A percentile compares a stretch with the other conserved stretches of the same genome.
phyloP scores from a whole-genome alignment of 2,888 invertebrate genomes.

The Hypolimnas misippus region DNA sequence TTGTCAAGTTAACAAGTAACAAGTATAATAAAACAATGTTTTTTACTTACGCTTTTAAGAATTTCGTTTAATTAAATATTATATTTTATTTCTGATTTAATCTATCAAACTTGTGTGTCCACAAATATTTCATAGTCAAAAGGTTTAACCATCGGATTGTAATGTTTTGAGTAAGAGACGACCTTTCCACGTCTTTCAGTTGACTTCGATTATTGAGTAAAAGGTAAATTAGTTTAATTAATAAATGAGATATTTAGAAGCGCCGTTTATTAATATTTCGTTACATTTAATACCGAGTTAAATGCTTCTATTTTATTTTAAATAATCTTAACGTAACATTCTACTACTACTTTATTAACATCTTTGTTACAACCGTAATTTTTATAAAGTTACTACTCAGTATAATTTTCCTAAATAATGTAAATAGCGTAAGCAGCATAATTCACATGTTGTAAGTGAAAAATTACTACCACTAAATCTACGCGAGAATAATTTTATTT shows the following conservation, averaged over 20 bases:
- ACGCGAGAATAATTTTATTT: slow-evolving; percentile 38
- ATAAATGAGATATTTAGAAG: slow-evolving; percentile 16
- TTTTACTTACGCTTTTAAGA: no score
- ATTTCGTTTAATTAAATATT: background rate
- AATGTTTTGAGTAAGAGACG: slow-evolving; percentile 3
- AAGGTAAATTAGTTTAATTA: slow-evolving; percentile 23
- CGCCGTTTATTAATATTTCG: slow-evolving; percentile 9
- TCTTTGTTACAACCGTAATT: no score
- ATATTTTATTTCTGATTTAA: background rate
- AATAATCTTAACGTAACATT: background rate
- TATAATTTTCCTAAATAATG: background rate
- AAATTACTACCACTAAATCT: slow-evolving; percentile 25
- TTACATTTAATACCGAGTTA: slow-evolving; percentile 14
- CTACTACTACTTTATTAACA: no score
- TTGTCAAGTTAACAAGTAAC: no score
- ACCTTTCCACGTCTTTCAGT: slow-evolving; percentile 25
- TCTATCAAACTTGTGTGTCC: no score
- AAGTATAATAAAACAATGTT: no score
- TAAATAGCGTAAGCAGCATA: background rate
- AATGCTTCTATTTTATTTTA: slow-evolving; percentile 5
- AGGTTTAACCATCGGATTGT: no score
- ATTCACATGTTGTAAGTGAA: slow-evolving; percentile 2
- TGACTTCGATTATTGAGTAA: slow-evolving; percentile 23
- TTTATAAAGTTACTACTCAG: no score
- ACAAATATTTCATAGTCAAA: no score